These are phyloP conservation scores for Argyresthia albistria DNA, from an alignment of 2,888 invertebrate species.

Conservation along the genomic window DNA sequence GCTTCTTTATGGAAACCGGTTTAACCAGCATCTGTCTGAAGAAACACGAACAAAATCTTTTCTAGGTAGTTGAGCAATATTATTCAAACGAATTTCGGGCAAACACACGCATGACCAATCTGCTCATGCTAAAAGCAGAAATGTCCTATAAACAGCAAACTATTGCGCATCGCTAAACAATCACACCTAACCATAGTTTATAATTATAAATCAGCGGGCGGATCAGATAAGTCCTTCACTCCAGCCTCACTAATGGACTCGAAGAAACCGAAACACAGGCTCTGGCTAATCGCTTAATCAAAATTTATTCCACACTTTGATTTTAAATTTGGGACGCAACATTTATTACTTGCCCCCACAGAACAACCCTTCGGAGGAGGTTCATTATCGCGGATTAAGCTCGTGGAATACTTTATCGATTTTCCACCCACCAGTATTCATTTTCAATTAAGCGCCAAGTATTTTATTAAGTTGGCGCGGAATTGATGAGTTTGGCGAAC, in stretches of 20 bases:
- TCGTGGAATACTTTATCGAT: conserved; percentile 70
- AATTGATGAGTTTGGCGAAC: conserved; percentile 72
- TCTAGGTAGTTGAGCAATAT: too few species aligned
- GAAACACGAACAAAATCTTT: too few species aligned
- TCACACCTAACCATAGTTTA: too few species aligned
- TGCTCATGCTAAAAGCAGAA: too few species aligned
- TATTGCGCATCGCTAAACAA: too few species aligned
- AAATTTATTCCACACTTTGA: conserved; percentile 73
- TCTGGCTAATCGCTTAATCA: conserved; percentile 69
- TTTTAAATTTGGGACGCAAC: conserved; percentile 71
- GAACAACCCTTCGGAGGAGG: conserved; percentile 62
- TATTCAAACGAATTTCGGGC: too few species aligned
- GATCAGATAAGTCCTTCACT: conserved; percentile 15
- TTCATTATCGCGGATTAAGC: conserved; percentile 72
- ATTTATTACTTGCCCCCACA: conserved; percentile 67
- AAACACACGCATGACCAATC: too few species aligned
- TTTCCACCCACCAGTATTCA: conserved; percentile 60
- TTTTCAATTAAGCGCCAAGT: conserved; percentile 73
- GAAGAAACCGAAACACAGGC: conserved; percentile 61
- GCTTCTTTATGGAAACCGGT: too few species aligned
- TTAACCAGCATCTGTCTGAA: too few species aligned
- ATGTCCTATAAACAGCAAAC: too few species aligned
- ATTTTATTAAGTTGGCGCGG: conserved; percentile 71
- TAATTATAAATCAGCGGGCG: conserved; percentile 10
- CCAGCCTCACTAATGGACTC: conserved; percentile 32